Conservation (phyloP, 2,113 vertebrate genomes). For the Protobothrops flavoviridis region DNA sequence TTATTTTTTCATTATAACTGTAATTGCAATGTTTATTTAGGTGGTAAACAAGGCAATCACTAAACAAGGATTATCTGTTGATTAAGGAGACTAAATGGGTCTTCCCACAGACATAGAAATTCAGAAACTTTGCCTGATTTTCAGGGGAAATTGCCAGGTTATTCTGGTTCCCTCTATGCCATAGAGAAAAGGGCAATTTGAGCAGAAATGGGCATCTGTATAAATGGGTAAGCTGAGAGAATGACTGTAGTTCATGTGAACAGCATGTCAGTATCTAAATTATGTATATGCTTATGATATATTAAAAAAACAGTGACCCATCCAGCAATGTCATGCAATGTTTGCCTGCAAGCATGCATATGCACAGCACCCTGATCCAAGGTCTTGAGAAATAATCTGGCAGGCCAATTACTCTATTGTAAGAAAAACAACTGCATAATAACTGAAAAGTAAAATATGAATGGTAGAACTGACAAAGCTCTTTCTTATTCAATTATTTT, state of each 20-base stretch:
- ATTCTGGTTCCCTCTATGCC: not conserved
- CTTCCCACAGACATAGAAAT: not conserved
- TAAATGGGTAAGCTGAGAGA: not conserved
- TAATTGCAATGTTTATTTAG: not conserved
- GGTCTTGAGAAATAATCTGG: not conserved
- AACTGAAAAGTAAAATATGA: conserved; percentile 28
- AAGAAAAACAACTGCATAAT: not conserved
- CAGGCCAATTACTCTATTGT: not conserved
- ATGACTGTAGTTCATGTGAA: not conserved
- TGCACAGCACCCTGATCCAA: not conserved
- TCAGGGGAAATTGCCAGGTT: not conserved
- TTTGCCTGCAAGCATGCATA: not conserved
- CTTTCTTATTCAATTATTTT: conserved; percentile 36
- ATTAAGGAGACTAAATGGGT: not conserved
- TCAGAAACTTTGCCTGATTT: not conserved
- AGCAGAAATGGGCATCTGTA: not conserved
- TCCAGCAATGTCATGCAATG: not conserved
- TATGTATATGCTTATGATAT: not conserved
- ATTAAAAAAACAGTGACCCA: not conserved
- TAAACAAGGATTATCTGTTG: not conserved
- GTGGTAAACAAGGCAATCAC: not conserved
- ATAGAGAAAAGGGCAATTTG: not conserved
- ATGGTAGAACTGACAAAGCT: not conserved
- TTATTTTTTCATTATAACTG: not conserved
- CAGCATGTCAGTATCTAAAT: not conserved